phyloP scores from a whole-genome alignment of 2,797 vertebrate genomes.

The Sternarchorhynchus goeldii region DNA sequence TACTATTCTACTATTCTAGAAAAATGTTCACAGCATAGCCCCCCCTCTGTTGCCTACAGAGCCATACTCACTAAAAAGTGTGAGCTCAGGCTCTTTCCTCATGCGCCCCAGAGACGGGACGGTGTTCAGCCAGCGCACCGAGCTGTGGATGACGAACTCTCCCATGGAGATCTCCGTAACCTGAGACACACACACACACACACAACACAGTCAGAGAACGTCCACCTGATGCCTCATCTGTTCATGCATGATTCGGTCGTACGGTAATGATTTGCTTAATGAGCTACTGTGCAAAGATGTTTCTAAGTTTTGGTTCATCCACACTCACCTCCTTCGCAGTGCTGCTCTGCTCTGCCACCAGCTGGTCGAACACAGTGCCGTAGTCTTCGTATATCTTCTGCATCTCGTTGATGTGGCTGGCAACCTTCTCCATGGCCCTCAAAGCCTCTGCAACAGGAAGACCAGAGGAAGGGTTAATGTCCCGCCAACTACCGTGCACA shows the following conservation, averaged over 20 bases:
- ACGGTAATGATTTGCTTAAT: not conserved
- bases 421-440: slow-evolving; percentile 94
- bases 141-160: slow-evolving; percentile 88
- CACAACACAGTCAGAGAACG: not conserved
- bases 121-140: slow-evolving; percentile 89
- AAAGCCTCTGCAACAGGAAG: slow-evolving; percentile 81
- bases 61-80: slow-evolving; percentile 77
- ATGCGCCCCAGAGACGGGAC: slow-evolving; percentile 83
- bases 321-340: slow-evolving; percentile 81
- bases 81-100: slow-evolving; percentile 88
- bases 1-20: too few relatives aligned
- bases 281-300: not conserved
- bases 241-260: not conserved
- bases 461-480: not conserved
- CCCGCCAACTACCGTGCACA: not conserved
- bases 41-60: not conserved
- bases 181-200: slow-evolving; percentile 62
- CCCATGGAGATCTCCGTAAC: slow-evolving; percentile 95
- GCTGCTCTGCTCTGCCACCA: slow-evolving; percentile 87
- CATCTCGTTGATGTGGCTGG: slow-evolving; percentile 97
- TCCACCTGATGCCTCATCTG: not conserved
- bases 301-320: not conserved
- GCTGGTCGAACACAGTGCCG: slow-evolving; percentile 90
- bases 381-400: slow-evolving; percentile 97
- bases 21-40: too few relatives aligned